Evolutionary conservation across 2,797 vertebrate genomes (phyloP).

Genomic region (Pseudochirops corinnae): DNA sequence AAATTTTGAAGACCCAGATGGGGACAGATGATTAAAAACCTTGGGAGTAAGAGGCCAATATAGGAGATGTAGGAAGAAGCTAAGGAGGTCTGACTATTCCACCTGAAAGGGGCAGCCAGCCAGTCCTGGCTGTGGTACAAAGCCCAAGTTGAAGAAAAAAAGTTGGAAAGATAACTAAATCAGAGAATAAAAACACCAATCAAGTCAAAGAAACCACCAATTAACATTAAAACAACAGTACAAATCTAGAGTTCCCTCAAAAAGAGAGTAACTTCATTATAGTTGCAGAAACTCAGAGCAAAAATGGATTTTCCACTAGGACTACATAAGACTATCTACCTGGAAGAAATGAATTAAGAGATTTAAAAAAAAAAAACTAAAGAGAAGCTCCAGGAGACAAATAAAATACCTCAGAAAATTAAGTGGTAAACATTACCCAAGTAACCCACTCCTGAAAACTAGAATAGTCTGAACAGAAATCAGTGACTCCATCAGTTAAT

Average conservation of each 20-base stretch:
- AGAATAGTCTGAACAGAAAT: neutral
- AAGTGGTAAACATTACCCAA: neutral
- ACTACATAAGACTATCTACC: neutral
- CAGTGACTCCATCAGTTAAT: neutral
- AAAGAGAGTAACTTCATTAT: neutral
- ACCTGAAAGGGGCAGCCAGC: too few relatives aligned
- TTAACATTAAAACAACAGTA: neutral
- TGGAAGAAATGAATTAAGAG: neutral
- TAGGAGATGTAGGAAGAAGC: neutral
- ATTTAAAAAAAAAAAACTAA: neutral
- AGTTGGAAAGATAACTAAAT: too few relatives aligned
- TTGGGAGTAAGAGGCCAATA: neutral
- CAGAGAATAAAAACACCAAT: neutral
- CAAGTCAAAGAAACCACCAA: neutral
- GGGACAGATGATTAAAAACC: neutral
- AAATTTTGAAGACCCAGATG: neutral
- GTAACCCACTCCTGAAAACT: neutral
- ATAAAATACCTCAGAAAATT: neutral
- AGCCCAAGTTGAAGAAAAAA: too few relatives aligned
- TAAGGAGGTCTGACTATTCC: neutral
- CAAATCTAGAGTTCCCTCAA: neutral
- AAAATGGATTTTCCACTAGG: neutral
- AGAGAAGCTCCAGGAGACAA: neutral
- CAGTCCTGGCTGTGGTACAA: too few relatives aligned
- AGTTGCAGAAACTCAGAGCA: neutral